These are phyloP conservation scores for Pinctada fucata DNA, from an alignment of 2,888 invertebrate genomes.

Conservation along the genomic window DNA sequence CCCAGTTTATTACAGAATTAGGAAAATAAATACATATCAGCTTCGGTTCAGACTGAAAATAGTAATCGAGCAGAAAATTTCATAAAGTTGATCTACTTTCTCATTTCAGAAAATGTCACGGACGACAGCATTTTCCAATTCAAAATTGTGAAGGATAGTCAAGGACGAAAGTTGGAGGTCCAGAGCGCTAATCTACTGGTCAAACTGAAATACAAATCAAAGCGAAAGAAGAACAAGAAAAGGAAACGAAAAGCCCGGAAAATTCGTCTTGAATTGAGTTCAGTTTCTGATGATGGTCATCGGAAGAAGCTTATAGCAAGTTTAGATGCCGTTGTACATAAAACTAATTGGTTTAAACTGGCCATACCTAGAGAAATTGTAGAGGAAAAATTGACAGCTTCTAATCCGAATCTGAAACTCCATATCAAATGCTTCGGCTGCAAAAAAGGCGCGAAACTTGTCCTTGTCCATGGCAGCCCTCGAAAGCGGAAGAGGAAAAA, in stretches of 20 bases:
- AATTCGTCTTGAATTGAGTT: constrained; percentile 24
- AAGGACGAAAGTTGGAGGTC: constrained; percentile 41
- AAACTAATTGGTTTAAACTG: constrained; percentile 36
- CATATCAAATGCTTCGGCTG: constrained; percentile 29
- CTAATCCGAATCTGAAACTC: constrained; percentile 17
- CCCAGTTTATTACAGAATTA: no score
- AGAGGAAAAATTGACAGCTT: constrained; percentile 19
- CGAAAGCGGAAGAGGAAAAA: constrained; percentile 14
- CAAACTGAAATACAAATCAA: constrained; percentile 43
- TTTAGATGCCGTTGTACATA: constrained; percentile 15
- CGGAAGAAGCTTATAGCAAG: constrained; percentile 9
- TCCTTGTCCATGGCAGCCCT: constrained; percentile 31
- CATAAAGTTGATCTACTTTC: not conserved
- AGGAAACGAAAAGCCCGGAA: constrained; percentile 5
- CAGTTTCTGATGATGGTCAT: constrained; percentile 17
- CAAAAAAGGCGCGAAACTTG: constrained; percentile 24
- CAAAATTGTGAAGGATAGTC: constrained; percentile 31
- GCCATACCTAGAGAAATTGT: constrained; percentile 23
- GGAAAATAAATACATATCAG: no score
- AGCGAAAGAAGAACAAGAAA: not conserved
- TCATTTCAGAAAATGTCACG: constrained; percentile 46
- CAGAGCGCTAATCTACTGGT: constrained; percentile 52
- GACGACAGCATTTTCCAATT: constrained; percentile 53
- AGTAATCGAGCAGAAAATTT: not conserved
- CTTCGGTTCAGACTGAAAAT: no score